Evolutionary conservation across 1,140 invertebrate genomes (phyloP), one percentile per base, ranked within the genome.

Genomic region (Drosophila orena): DNA sequence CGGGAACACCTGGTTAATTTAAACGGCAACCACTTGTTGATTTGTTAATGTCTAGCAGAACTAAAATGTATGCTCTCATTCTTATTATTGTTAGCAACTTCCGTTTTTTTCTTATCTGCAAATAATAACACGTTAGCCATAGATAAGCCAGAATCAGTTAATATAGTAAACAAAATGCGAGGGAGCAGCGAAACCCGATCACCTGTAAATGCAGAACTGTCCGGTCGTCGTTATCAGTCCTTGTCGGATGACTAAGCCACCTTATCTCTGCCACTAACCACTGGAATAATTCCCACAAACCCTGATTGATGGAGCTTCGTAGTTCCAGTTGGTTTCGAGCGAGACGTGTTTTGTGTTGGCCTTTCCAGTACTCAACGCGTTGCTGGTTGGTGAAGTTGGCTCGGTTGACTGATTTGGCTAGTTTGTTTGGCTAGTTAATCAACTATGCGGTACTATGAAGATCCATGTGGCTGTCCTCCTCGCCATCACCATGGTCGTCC

Each of bases 401-500:
- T 35, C 42, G 17, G 17, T 44, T 12, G 42, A 10, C 11, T 12
- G 37, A 24, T 56, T n/a, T n/a, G n/a, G n/a, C n/a, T n/a, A n/a
- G 64, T 38, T 20, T 30, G 17, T 20, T 24, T n/a, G 27, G 52
- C n/a, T 42, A 22, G 30, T 11, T 43, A 43, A 69, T 54, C 52
- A 76, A 64, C 30, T 60, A 88, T 88, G 83, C 84, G 84, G 44
- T 83, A 81, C 59, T 90, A 90, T 90, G 88, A 88, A 64, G 60
- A 90, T 90, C 69, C 86, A 62, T 90, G 65, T 76, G 66, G 79
- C 73, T 77, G 56, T 90, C 73, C 76, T 69, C 17, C 79, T 90
- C 65, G 75, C 77, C 79, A 90, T 88, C 66, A 78, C 81, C 66
- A 80, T 91, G 65, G 65, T 90, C 88, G 88, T 74, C 88, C 88